Conservation (phyloP, 1,140 invertebrate genomes). For the Heliconius hewitsoni region DNA sequence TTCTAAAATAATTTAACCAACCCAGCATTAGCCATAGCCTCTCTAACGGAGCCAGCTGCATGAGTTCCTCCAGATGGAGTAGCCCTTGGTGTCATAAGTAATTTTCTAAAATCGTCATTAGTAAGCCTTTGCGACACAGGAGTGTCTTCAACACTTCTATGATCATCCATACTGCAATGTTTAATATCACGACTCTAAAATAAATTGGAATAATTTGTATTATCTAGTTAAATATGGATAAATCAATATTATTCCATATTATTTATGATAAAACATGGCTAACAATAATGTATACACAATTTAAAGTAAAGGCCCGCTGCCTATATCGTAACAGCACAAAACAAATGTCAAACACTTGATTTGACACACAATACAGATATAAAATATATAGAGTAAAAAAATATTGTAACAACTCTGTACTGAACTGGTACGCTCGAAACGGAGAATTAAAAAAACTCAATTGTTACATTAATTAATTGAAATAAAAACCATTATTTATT, state of each 20-base stretch:
- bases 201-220: neutral
- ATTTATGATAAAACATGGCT: neutral
- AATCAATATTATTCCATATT: neutral
- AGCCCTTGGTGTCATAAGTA: constrained; percentile 95
- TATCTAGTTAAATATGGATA: neutral
- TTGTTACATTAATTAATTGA: too few relatives aligned
- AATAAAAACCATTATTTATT: too few relatives aligned
- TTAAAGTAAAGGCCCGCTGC: neutral
- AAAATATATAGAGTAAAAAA: neutral
- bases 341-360: neutral
- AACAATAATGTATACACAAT: neutral
- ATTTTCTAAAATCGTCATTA: constrained; percentile 97
- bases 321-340: neutral
- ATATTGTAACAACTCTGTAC: too few relatives aligned
- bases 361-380: neutral
- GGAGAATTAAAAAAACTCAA: too few relatives aligned
- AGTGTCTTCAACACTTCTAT: constrained; percentile 74
- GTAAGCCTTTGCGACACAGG: constrained; percentile 89
- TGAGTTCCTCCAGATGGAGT: constrained; percentile 81
- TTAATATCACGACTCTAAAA: neutral
- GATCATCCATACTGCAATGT: constrained; percentile 59
- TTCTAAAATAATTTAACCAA: constrained; percentile 29
- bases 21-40: constrained; percentile 84
- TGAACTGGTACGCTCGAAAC: too few relatives aligned
- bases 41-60: constrained; percentile 81